These are phyloP conservation scores for Nomada goodeniana DNA, from an alignment of 2,888 invertebrate species.

Conservation along the genomic window DNA sequence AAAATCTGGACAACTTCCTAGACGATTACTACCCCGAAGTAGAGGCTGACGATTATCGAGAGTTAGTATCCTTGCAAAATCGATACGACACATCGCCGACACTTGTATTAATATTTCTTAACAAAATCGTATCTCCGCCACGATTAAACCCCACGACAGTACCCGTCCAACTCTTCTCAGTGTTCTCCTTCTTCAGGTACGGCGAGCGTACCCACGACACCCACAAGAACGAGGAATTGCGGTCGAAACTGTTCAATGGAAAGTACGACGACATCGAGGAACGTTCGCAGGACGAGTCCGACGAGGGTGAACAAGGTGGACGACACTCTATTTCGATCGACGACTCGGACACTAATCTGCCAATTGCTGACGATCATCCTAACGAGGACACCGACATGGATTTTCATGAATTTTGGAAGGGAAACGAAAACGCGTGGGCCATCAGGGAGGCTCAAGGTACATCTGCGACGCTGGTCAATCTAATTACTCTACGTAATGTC, in stretches of 20 bases:
- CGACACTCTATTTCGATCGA: slow-evolving; percentile 48
- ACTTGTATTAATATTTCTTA: not conserved
- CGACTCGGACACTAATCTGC: slow-evolving; percentile 52
- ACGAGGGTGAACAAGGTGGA: slow-evolving; percentile 41
- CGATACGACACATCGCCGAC: not conserved
- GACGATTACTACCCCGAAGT: slow-evolving; percentile 60
- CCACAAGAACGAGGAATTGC: slow-evolving; percentile 36
- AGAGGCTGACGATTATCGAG: slow-evolving; percentile 61
- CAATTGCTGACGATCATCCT: slow-evolving; percentile 37
- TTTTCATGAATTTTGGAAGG: slow-evolving; percentile 86
- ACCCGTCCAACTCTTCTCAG: not conserved
- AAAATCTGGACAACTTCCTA: slow-evolving; percentile 53
- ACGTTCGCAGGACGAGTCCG: slow-evolving; percentile 52
- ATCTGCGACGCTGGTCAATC: slow-evolving; percentile 20
- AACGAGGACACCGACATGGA: slow-evolving; percentile 35
- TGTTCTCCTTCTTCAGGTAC: slow-evolving; percentile 28
- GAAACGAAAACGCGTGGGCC: slow-evolving; percentile 86
- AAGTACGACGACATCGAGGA: slow-evolving; percentile 52
- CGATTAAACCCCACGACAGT: not conserved
- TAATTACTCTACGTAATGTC: slow-evolving; percentile 41
- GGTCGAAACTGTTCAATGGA: slow-evolving; percentile 38
- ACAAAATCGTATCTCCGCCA: not conserved
- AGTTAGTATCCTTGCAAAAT: slow-evolving; percentile 56
- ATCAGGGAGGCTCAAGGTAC: slow-evolving; percentile 87
- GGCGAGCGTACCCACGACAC: slow-evolving; percentile 30